Evolutionary conservation across 2,797 vertebrate genomes (phyloP), one percentile per base, ranked within the genome.

Genomic region (Pristis pectinata): DNA sequence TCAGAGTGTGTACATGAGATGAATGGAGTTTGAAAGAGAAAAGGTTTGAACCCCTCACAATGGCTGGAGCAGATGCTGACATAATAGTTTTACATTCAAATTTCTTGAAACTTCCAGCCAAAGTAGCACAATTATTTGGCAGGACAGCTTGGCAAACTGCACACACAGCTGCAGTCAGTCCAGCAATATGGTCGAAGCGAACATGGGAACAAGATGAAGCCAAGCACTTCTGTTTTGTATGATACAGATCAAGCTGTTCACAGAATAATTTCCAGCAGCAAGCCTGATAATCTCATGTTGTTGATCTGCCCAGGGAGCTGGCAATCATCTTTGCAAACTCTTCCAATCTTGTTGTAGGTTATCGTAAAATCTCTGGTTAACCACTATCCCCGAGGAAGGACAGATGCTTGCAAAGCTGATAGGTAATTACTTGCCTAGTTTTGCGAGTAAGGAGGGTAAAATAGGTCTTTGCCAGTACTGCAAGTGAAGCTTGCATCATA

Each of bases 71-170:
- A 59, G 83, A 87, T 59, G 83, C 53, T 87, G 59, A 91, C 22
- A 41, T 19, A 8, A 91, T 64, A 41, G 61, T 67, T 91, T 91
- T 37, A 91, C 91, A 61, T 41, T 67, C 37, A 91, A 91, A 91
- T 64, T 64, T 64, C 61, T 64, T 91, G 87, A 91, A 67, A 37
- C n/a, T 22, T 91, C 87, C 61, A 27, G 59, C 87, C 61, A 67
- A 91, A 37, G 64, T 61, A 67, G 61, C 87, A 91, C 61, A 67
- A 67, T 91, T 91, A 64, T 64, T 91, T 91, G 87, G 87, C 87
- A 61, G 56, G 15, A 34, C 56, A 64, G 7, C 61, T 91, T 67
- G 59, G 87, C 87, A 41, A 64, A 24, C 17, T 67, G 27, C 8
- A 10, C 61, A 91, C 87, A 91, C 87, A 91, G 87, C 87, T 91